phyloP scores from a whole-genome alignment of 1,140 invertebrate species.

The Dreissena polymorpha region DNA sequence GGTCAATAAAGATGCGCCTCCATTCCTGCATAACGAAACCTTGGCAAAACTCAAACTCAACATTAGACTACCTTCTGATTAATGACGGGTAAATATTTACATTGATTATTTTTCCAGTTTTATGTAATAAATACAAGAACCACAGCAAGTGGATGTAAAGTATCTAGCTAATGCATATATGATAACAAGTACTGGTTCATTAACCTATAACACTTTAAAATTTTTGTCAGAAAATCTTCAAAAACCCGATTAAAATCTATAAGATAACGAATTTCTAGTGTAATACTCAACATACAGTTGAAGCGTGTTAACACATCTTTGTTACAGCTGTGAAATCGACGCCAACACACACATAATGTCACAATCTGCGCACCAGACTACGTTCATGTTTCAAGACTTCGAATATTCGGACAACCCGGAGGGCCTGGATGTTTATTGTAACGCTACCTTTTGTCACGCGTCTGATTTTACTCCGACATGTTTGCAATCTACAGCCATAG shows the following conservation, averaged over 20 bases:
- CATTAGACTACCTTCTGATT: background rate
- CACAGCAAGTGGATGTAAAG: background rate
- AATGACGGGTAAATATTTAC: constrained; percentile 20
- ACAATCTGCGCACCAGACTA: too few species aligned
- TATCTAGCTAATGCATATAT: background rate
- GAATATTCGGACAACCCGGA: too few species aligned
- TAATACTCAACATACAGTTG: background rate
- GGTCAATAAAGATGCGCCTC: constrained; percentile 27
- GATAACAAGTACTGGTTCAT: background rate
- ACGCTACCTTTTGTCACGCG: too few species aligned
- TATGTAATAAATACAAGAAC: too few species aligned
- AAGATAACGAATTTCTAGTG: background rate
- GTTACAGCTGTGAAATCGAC: too few species aligned
- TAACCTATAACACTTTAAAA: background rate
- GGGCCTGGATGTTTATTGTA: too few species aligned
- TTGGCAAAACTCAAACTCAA: background rate
- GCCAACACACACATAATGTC: too few species aligned
- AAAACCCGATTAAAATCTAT: background rate
- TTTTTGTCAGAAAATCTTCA: background rate
- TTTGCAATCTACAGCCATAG: too few species aligned
- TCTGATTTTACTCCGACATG: too few species aligned
- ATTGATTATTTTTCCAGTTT: background rate
- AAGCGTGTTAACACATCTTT: too few species aligned
- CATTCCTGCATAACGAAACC: constrained; percentile 33
- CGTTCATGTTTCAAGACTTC: too few species aligned